Evolutionary conservation across 2,888 invertebrate genomes (phyloP).

Genomic region (Pyrrhia umbra): DNA sequence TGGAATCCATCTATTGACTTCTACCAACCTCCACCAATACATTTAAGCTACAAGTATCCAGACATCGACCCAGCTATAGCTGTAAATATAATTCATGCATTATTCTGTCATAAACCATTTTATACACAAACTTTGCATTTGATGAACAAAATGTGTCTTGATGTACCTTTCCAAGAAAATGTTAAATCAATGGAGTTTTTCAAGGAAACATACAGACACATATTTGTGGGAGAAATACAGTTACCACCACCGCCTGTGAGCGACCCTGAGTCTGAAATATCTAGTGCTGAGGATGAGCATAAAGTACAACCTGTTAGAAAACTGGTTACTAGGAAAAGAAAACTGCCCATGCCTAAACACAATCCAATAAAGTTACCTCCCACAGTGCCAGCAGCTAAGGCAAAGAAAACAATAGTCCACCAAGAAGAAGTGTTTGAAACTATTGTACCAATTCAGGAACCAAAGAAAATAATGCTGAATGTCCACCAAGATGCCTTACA

Average conservation of each 20-base stretch:
- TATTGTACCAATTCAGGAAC: slow-evolving; percentile 75
- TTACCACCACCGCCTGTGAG: slow-evolving; percentile 70
- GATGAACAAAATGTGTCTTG: slow-evolving; percentile 98
- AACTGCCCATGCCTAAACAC: slow-evolving; percentile 71
- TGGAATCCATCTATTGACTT: slow-evolving; percentile 91
- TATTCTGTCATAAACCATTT: slow-evolving; percentile 94
- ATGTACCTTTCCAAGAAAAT: slow-evolving; percentile 93
- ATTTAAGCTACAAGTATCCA: slow-evolving; percentile 95
- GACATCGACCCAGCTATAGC: slow-evolving; percentile 93
- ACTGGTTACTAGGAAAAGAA: slow-evolving; percentile 80
- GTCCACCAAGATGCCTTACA: slow-evolving; percentile 81
- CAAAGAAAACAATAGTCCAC: slow-evolving; percentile 72
- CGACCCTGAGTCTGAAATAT: slow-evolving; percentile 85
- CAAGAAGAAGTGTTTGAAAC: slow-evolving; percentile 85
- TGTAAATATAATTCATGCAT: slow-evolving; percentile 94
- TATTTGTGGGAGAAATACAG: slow-evolving; percentile 72
- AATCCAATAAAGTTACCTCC: slow-evolving; percentile 75
- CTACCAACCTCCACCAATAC: slow-evolving; percentile 93
- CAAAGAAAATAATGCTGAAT: slow-evolving; percentile 84
- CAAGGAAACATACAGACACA: slow-evolving; percentile 77
- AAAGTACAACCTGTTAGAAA: slow-evolving; percentile 66
- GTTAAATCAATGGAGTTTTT: slow-evolving; percentile 75
- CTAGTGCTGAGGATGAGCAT: slow-evolving; percentile 80
- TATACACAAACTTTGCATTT: slow-evolving; percentile 96
- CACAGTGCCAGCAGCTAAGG: slow-evolving; percentile 70